These are phyloP conservation scores for Haemorhous mexicanus DNA, from an alignment of 2,113 vertebrate genomes.

Conservation along the genomic window DNA sequence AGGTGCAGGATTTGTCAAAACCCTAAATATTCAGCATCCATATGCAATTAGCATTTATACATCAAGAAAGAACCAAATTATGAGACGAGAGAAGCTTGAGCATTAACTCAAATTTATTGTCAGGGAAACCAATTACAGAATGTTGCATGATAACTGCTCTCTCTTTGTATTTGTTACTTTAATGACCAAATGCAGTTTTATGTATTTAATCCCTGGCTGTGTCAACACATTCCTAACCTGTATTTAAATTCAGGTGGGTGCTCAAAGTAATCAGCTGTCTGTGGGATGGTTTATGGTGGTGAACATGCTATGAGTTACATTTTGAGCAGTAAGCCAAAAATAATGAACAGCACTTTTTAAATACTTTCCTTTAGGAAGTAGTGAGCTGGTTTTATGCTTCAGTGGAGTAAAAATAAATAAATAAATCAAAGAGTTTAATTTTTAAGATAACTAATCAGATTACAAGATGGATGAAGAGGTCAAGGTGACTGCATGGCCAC, in stretches of 20 bases:
- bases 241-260: not conserved
- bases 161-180: not conserved
- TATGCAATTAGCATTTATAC: not conserved
- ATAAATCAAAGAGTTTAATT: not conserved
- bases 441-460: not conserved
- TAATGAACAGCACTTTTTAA: not conserved
- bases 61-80: not conserved
- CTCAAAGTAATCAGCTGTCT: not conserved
- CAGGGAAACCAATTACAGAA: not conserved
- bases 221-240: not conserved
- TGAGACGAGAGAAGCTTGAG: not conserved
- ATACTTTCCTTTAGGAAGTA: not conserved
- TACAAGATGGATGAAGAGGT: not conserved
- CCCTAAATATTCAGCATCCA: not conserved
- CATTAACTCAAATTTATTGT: not conserved
- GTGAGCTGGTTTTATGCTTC: not conserved
- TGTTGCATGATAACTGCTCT: not conserved
- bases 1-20: not conserved
- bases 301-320: not conserved
- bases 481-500: not conserved
- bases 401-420: not conserved
- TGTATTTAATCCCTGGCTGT: not conserved
- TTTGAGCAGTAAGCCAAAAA: not conserved
- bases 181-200: not conserved
- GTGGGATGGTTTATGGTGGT: not conserved